These are phyloP conservation scores for Cervus canadensis DNA, from an alignment of 2,113 vertebrate genomes.

Conservation along the genomic window DNA sequence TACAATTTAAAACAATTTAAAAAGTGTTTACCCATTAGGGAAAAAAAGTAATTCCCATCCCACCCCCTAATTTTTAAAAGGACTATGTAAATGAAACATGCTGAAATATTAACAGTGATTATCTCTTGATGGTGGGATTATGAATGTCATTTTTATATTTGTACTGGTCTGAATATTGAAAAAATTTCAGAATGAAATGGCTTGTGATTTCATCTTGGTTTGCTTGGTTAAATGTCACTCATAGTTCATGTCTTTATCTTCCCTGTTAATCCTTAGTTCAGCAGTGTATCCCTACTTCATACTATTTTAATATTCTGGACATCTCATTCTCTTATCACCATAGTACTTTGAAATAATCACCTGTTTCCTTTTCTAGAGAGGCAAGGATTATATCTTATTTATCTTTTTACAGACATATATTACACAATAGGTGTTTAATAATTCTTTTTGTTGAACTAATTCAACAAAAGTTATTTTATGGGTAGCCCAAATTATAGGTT, in stretches of 20 bases:
- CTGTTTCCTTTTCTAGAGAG: neutral
- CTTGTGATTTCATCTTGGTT: neutral
- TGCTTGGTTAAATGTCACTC: neutral
- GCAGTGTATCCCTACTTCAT: neutral
- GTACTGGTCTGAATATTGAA: neutral
- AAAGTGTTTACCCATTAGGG: neutral
- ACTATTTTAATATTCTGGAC: neutral
- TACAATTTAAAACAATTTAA: neutral
- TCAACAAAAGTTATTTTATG: constrained; percentile 5
- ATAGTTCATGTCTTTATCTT: neutral
- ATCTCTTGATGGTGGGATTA: neutral
- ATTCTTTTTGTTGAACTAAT: neutral
- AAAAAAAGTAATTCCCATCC: neutral
- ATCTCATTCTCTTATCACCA: neutral
- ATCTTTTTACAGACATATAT: neutral
- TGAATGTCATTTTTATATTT: constrained; percentile 14
- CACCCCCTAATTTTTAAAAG: neutral
- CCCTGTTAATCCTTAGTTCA: neutral
- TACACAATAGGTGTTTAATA: neutral
- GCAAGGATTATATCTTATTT: neutral
- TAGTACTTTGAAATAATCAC: neutral
- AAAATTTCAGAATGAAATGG: neutral
- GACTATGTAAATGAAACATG: neutral
- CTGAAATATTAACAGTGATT: neutral
- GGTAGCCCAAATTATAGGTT: neutral